phyloP scores from a whole-genome alignment of 2,113 vertebrate species.

The Xenopus borealis region DNA sequence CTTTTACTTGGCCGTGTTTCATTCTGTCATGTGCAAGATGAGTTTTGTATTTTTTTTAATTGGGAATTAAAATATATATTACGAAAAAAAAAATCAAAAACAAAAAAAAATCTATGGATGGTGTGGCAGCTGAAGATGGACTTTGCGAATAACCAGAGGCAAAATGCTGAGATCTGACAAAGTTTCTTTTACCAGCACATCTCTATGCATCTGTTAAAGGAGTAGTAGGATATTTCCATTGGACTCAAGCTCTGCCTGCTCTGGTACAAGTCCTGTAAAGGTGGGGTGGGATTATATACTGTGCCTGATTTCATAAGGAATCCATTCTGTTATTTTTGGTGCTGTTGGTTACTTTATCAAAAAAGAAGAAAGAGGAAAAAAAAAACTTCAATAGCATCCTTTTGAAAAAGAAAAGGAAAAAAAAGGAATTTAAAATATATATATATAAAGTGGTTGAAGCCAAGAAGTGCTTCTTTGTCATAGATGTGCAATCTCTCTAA shows the following conservation, averaged over 20 bases:
- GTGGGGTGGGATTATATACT: conserved; percentile 69
- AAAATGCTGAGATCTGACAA: conserved; percentile 61
- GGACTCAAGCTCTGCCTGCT: conserved; percentile 63
- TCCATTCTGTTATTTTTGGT: conserved; percentile 91
- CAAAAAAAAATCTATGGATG: conserved; percentile 55
- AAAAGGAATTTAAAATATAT: conserved; percentile 35
- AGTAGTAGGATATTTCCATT: conserved; percentile 50
- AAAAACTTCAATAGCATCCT: conserved; percentile 74
- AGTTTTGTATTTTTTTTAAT: conserved; percentile 67
- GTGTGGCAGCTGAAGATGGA: conserved; percentile 72
- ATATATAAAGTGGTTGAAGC: conserved; percentile 69
- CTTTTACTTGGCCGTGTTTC: conserved; percentile 78
- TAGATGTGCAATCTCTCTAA: conserved; percentile 96
- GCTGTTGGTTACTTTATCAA: conserved; percentile 95
- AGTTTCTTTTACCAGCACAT: conserved; percentile 76
- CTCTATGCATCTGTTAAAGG: conserved; percentile 74
- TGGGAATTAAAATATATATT: conserved; percentile 51
- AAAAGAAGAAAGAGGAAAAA: conserved; percentile 62
- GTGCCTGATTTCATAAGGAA: conserved; percentile 96
- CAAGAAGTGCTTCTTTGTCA: conserved; percentile 79
- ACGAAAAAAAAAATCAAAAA: conserved; percentile 6
- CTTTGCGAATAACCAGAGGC: conserved; percentile 65
- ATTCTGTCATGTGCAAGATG: conserved; percentile 70
- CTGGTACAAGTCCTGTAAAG: conserved; percentile 69
- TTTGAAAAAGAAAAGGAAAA: conserved; percentile 57